These are phyloP conservation scores for Hydropsyche betteni DNA, from an alignment of 2,888 invertebrate species.

Conservation along the genomic window DNA sequence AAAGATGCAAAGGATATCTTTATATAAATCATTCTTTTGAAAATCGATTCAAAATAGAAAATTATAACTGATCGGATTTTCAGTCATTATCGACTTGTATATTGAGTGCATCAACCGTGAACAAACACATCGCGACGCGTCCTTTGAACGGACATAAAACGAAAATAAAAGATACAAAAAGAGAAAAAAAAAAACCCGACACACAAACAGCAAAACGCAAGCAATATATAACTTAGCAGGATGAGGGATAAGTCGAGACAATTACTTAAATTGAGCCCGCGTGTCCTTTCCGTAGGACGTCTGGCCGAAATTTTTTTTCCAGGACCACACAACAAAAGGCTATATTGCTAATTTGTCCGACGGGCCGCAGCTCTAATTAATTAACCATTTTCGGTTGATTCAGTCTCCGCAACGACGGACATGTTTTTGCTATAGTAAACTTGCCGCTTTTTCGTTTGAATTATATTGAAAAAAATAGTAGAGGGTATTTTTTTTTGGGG, in stretches of 20 bases:
- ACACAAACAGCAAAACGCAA: background rate
- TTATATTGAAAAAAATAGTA: background rate
- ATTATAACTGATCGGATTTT: no score
- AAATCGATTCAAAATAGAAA: no score
- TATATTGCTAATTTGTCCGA: conserved; percentile 35
- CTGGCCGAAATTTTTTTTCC: conserved; percentile 27
- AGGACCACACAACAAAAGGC: conserved; percentile 26
- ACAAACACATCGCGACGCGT: background rate
- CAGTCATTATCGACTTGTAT: no score
- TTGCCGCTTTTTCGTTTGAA: background rate
- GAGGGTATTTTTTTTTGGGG: background rate
- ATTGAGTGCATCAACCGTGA: no score
- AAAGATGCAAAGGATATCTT: no score
- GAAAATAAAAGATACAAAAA: background rate
- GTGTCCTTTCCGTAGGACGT: conserved; percentile 14
- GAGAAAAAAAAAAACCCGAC: no score
- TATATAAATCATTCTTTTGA: no score
- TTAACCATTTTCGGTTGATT: conserved; percentile 33
- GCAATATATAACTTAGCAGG: background rate
- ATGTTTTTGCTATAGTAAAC: background rate
- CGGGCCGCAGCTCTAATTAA: conserved; percentile 33
- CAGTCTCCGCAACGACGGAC: background rate
- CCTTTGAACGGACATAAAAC: conserved; percentile 15
- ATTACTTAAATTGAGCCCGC: conserved; percentile 37
- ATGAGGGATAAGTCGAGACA: conserved; percentile 33